These are phyloP conservation scores for Eurytoma adleriae DNA, from an alignment of 2,888 invertebrate species.

Conservation along the genomic window DNA sequence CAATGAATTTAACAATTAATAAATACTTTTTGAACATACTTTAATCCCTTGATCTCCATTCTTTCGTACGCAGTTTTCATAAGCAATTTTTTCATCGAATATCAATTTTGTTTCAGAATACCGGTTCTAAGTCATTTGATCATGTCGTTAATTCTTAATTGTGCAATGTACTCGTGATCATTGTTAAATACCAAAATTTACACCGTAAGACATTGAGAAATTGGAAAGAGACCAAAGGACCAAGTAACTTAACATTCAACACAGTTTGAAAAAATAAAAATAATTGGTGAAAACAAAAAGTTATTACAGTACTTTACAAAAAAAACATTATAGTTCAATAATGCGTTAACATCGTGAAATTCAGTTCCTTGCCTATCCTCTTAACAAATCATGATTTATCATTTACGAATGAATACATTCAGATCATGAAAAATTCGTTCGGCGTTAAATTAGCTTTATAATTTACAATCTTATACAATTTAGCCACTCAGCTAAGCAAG, in stretches of 20 bases:
- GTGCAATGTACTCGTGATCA: neutral
- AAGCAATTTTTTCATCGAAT: too few species aligned
- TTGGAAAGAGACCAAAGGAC: constrained; percentile 37
- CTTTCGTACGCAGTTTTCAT: too few species aligned
- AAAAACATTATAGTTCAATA: too few species aligned
- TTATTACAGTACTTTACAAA: too few species aligned
- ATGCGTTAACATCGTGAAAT: too few species aligned
- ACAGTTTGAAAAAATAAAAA: constrained; percentile 15
- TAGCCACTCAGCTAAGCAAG: neutral
- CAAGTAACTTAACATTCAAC: neutral
- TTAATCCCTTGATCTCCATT: constrained; percentile 34
- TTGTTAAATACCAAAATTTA: neutral
- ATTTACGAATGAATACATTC: too few species aligned
- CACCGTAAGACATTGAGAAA: neutral
- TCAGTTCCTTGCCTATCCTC: too few species aligned
- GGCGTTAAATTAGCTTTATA: constrained; percentile 20
- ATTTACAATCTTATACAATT: neutral
- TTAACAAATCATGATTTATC: too few species aligned
- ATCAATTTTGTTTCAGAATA: too few species aligned
- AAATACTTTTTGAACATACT: constrained; percentile 60
- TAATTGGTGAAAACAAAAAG: neutral
- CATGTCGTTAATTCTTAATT: too few species aligned
- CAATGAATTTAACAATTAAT: constrained; percentile 41
- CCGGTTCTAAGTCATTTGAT: too few species aligned
- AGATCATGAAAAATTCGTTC: constrained; percentile 42